These are phyloP conservation scores for Pristionchus arcanus DNA, from an alignment of 2,888 invertebrate genomes.

Conservation along the genomic window DNA sequence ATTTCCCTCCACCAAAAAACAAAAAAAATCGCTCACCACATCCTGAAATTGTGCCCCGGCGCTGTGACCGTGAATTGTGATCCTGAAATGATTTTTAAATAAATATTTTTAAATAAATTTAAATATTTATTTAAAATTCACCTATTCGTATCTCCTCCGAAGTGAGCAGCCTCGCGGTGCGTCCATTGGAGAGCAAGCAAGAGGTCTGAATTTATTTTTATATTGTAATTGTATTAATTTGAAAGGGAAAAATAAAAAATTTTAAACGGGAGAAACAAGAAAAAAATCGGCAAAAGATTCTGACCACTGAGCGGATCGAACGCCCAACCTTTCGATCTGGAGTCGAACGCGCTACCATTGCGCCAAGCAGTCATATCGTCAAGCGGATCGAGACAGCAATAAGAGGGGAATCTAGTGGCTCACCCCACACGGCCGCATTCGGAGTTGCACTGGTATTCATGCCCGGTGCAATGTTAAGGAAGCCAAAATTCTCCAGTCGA, in stretches of 20 bases:
- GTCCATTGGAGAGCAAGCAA: constrained; percentile 57
- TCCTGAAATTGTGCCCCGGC: constrained; percentile 53
- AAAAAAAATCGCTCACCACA: neutral
- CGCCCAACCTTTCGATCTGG: constrained; percentile 57
- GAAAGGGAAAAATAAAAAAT: neutral
- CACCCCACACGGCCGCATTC: constrained; percentile 52
- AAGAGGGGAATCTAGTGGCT: no score
- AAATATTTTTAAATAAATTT: no score
- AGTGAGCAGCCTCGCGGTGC: constrained; percentile 54
- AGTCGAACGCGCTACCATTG: constrained; percentile 57
- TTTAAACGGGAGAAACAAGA: constrained; percentile 10
- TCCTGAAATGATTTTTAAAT: neutral
- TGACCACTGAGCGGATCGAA: constrained; percentile 56
- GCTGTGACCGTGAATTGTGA: constrained; percentile 57
- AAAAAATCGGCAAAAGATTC: constrained; percentile 52
- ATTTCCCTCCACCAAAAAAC: neutral
- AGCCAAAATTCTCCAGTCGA: constrained; percentile 58
- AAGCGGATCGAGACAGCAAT: constrained; percentile 54
- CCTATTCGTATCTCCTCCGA: constrained; percentile 56
- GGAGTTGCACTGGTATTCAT: constrained; percentile 50
- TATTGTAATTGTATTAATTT: no score
- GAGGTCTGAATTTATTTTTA: constrained; percentile 43
- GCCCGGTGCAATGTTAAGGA: constrained; percentile 56
- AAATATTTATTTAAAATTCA: no score
- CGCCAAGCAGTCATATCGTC: constrained; percentile 57